phyloP scores from a whole-genome alignment of 2,888 invertebrate genomes.

The Strigamia crassipes region DNA sequence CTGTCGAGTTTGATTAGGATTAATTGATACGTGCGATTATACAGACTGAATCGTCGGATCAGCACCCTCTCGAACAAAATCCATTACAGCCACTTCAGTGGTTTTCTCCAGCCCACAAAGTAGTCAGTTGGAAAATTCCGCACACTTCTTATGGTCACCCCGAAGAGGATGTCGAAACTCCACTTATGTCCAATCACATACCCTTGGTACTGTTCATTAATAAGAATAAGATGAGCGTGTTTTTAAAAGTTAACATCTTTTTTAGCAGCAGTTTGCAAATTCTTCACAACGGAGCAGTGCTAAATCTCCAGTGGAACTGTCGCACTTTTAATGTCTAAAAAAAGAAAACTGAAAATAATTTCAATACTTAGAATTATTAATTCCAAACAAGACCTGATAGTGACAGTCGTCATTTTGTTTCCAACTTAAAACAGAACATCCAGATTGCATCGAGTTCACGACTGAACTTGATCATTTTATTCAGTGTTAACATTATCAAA shows the following conservation, averaged over 20 bases:
- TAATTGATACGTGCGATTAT: not conserved
- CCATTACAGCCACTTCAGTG: conserved; percentile 19
- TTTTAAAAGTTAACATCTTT: not conserved
- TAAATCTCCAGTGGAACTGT: conserved; percentile 13
- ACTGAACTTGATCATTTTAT: not conserved
- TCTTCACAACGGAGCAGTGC: not conserved
- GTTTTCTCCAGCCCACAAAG: conserved; percentile 23
- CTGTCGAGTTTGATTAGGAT: not conserved
- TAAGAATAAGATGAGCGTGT: not conserved
- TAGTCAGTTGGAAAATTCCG: conserved; percentile 35
- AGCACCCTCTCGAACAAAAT: conserved; percentile 16
- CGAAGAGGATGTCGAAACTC: conserved; percentile 30
- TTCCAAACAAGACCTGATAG: not conserved
- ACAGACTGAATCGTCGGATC: not conserved
- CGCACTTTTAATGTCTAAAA: conserved; percentile 20
- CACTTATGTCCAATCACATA: conserved; percentile 37
- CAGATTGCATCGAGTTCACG: not conserved
- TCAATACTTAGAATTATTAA: not conserved
- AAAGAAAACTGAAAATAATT: not conserved
- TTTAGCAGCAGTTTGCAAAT: not conserved
- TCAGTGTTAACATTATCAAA: not conserved
- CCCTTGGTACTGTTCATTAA: not conserved
- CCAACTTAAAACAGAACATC: not conserved
- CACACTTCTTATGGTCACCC: conserved; percentile 29
- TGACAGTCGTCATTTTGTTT: not conserved